phyloP scores from a whole-genome alignment of 2,888 invertebrate genomes.

The Clunio marinus region DNA sequence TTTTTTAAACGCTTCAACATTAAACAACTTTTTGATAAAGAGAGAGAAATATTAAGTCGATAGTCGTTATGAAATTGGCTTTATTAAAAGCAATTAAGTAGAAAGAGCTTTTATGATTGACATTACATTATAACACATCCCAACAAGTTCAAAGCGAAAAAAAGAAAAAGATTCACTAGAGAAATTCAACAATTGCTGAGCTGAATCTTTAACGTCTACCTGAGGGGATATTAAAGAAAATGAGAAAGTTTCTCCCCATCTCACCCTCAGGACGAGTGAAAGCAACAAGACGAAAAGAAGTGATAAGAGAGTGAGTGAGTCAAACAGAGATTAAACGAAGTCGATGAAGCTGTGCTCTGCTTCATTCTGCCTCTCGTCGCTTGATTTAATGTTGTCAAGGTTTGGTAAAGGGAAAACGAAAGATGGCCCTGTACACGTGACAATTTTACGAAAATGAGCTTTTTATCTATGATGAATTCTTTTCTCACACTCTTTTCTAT shows the following conservation, averaged over 20 bases:
- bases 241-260: neutral
- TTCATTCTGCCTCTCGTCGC: slow-evolving; percentile 75
- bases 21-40: too few relatives aligned
- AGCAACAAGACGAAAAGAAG: too few relatives aligned
- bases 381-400: neutral
- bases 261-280: neutral
- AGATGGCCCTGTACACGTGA: neutral
- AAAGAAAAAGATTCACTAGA: too few relatives aligned
- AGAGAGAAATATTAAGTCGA: too few relatives aligned
- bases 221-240: neutral
- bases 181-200: neutral
- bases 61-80: too few relatives aligned
- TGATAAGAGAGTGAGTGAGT: too few relatives aligned
- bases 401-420: neutral
- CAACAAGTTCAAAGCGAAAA: neutral
- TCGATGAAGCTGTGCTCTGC: slow-evolving; percentile 50
- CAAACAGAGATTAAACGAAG: neutral
- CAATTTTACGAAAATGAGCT: neutral
- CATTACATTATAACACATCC: too few relatives aligned
- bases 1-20: too few relatives aligned
- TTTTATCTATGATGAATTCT: too few relatives aligned
- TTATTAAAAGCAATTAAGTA: too few relatives aligned
- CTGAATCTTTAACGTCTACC: neutral
- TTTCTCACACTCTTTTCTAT: too few relatives aligned
- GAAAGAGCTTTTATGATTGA: too few relatives aligned